Evolutionary conservation across 2,888 invertebrate species (phyloP), one percentile per base, ranked within the genome.

Genomic region (Philonicus albiceps): DNA sequence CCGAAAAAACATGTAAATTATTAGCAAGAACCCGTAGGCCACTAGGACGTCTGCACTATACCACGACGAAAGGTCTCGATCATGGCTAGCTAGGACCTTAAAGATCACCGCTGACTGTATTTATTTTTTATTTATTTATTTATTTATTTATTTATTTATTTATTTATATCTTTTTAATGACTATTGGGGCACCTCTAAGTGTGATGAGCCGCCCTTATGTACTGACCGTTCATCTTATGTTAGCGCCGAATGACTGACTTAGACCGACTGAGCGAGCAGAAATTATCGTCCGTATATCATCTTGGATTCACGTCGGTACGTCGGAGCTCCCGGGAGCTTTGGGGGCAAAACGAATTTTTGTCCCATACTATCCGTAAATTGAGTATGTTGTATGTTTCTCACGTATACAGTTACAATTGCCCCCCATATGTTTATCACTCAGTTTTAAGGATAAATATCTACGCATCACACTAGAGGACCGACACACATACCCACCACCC

Each of bases 231-330:
- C 88, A 84, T 84, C 43, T 73, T 86, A 88, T 91, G 91, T 92
- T 90, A 90, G 91, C 91, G 91, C 91, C 91, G 92, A 91, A 91
- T 91, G 92, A 92, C 92, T 91, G 92, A 92, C 92, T 92, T 92
- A 91, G 91, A 91, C 91, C 92, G 91, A 92, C 92, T 92, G 89
- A 89, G 84, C 86, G 86, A 76, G 34, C 76, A 89, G 87, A 88
- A 88, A 89, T 89, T 89, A 89, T 88, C 88, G 86, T 86, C 75
- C 86, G 88, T 88, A 88, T 89, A 89, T 88, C 88, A 88, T 88
- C 40, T 43, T 13, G 87, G 87, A 88, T 88, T 87, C 88, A 87
- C 88, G 85, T 85, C 88, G 81, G 86, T 81, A 78, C 37, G 37
- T 84, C 16, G 73, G 72, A 40, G 72, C 83, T 83, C 37, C 37